These are phyloP conservation scores for Plestiodon gilberti DNA, from an alignment of 2,113 vertebrate species.

Conservation along the genomic window DNA sequence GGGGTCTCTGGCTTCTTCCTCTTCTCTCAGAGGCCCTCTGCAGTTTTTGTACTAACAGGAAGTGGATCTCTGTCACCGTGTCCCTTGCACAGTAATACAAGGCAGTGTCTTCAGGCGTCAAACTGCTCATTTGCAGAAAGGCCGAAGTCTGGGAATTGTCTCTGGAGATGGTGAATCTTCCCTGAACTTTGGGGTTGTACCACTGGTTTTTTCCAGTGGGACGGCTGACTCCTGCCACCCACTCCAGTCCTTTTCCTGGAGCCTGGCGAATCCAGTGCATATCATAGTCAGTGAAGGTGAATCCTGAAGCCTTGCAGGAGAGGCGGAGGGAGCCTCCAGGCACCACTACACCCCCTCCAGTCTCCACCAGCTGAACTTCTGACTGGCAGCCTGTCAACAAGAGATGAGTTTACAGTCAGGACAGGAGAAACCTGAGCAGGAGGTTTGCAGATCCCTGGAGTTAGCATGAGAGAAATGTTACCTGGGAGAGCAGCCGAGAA, in stretches of 20 bases:
- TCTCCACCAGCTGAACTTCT: not conserved
- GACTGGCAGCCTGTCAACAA: not conserved
- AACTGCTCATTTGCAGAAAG: constrained; percentile 1
- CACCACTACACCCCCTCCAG: not conserved
- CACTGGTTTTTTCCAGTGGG: not conserved
- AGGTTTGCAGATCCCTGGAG: accelerated
- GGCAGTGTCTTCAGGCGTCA: constrained; percentile 23
- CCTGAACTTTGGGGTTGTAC: not conserved
- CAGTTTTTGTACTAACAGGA: constrained; percentile 13
- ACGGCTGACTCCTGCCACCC: not conserved
- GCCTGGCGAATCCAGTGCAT: constrained; percentile 54
- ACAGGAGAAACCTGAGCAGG: not conserved
- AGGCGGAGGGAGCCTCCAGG: not conserved
- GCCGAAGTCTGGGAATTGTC: constrained; percentile 23
- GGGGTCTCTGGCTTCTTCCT: not conserved
- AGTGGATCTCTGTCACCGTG: not conserved
- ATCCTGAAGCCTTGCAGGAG: constrained; percentile 37
- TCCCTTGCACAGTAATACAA: constrained; percentile 14
- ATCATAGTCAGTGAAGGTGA: accelerated
- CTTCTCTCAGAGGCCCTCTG: not conserved
- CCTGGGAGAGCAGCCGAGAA: not conserved
- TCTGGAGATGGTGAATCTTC: constrained; percentile 29
- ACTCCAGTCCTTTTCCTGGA: constrained; percentile 55
- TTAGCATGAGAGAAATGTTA: not conserved
- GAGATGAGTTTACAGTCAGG: not conserved